Conservation (phyloP, 2,888 invertebrate species). For the Rhingia campestris region DNA sequence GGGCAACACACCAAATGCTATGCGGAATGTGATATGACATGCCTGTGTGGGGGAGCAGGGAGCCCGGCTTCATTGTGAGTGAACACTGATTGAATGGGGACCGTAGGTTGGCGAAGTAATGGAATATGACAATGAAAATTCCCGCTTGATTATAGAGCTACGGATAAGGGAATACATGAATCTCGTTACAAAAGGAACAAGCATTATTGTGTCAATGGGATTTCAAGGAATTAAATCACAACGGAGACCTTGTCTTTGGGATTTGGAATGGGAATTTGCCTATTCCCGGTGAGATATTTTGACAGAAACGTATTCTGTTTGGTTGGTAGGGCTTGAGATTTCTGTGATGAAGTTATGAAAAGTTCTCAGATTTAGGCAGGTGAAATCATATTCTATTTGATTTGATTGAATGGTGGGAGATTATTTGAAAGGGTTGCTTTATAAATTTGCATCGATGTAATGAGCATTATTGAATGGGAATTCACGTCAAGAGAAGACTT, state of each 20-base stretch:
- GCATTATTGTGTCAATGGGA: constrained; percentile 43
- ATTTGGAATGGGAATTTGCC: constrained; percentile 1
- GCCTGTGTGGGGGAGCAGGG: constrained; percentile 17
- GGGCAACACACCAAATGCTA: constrained; percentile 16
- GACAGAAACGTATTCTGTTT: background rate
- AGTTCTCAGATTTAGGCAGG: too few relatives aligned
- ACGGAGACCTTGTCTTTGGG: background rate
- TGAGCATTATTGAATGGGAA: too few relatives aligned
- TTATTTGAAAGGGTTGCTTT: too few relatives aligned
- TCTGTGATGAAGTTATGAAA: too few relatives aligned
- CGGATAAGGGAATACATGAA: constrained; percentile 19
- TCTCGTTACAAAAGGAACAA: constrained; percentile 17
- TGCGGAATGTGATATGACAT: constrained; percentile 31
- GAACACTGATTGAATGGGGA: constrained; percentile 58
- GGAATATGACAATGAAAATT: constrained; percentile 45
- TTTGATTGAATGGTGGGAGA: too few relatives aligned
- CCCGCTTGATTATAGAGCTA: constrained; percentile 23
- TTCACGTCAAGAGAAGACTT: too few relatives aligned
- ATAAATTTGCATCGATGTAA: too few relatives aligned
- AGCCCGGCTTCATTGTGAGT: constrained; percentile 4
- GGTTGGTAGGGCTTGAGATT: too few relatives aligned
- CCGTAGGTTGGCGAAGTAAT: constrained; percentile 23
- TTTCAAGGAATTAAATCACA: constrained; percentile 6
- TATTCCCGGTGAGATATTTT: background rate
- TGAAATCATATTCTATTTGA: too few relatives aligned